Percentiles rank a stretch among this genome's conserved stretches.
phyloP scores from a whole-genome alignment of 2,888 invertebrate genomes.

The Idaea biselata region DNA sequence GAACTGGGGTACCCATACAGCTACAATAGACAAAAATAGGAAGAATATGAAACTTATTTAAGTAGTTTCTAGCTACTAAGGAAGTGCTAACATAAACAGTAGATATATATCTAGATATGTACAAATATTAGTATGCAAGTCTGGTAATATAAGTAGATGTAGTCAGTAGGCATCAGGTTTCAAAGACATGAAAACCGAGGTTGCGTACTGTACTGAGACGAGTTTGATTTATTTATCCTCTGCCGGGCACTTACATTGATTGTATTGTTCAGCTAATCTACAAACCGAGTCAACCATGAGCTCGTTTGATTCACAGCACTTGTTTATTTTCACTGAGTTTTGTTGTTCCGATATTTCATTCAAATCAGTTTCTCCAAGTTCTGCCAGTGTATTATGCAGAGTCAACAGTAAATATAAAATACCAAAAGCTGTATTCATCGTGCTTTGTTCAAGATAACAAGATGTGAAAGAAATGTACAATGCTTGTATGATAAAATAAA shows the following conservation, averaged over 20 bases:
- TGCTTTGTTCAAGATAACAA: constrained; percentile 28
- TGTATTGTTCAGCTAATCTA: constrained; percentile 81
- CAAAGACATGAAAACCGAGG: constrained; percentile 9
- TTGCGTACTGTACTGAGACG: constrained; percentile 3
- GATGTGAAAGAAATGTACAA: constrained; percentile 4
- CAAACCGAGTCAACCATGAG: constrained; percentile 85
- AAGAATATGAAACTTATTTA: background rate
- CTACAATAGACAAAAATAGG: constrained; percentile 39
- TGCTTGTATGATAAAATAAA: background rate
- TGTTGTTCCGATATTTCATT: constrained; percentile 71
- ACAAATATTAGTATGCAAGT: constrained; percentile 14
- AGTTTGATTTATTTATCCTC: constrained; percentile 5
- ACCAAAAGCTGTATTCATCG: constrained; percentile 47
- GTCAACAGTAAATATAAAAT: constrained; percentile 57
- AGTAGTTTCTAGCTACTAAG: background rate
- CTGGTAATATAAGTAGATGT: constrained; percentile 12
- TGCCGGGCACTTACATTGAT: constrained; percentile 70
- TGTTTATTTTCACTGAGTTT: constrained; percentile 83
- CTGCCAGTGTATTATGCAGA: constrained; percentile 34
- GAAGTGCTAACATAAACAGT: background rate
- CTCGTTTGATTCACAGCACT: constrained; percentile 89
- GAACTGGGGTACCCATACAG: constrained; percentile 82
- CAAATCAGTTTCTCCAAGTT: constrained; percentile 63
- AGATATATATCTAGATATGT: constrained; percentile 5
- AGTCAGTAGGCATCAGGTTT: constrained; percentile 12